These are phyloP conservation scores for Probosciger aterrimus DNA, from an alignment of 2,113 vertebrate genomes.

Conservation along the genomic window DNA sequence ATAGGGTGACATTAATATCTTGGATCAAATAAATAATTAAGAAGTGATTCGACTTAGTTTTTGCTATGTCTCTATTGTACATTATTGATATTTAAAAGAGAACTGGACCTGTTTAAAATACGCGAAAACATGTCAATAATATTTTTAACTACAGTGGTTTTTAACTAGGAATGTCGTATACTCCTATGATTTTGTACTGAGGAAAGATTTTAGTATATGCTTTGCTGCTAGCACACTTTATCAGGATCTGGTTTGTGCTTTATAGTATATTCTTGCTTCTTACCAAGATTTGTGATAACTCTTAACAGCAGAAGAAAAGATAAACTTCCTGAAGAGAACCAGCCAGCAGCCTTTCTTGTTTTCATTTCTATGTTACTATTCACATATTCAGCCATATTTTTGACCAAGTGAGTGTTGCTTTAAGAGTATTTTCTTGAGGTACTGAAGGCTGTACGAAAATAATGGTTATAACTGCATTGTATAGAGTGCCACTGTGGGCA, in stretches of 20 bases:
- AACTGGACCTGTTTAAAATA: background rate
- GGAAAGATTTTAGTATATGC: background rate
- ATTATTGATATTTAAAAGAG: background rate
- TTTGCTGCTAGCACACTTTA: background rate
- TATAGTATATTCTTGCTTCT: background rate
- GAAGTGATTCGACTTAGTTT: background rate
- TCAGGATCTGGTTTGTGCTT: background rate
- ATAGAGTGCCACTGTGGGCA: background rate
- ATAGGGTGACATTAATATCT: background rate
- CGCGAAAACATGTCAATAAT: background rate
- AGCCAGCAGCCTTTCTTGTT: background rate
- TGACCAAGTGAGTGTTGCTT: background rate
- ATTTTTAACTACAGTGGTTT: background rate
- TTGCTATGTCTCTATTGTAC: background rate
- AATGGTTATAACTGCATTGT: background rate
- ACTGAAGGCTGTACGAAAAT: background rate
- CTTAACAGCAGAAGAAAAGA: background rate
- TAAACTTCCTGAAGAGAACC: background rate
- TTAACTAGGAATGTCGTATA: background rate
- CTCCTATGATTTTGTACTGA: background rate
- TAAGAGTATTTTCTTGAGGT: background rate
- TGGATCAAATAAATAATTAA: background rate
- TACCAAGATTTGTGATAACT: background rate
- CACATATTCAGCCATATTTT: background rate
- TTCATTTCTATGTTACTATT: background rate